Evolutionary conservation across 2,797 vertebrate genomes (phyloP), one percentile per base, ranked within the genome.

Genomic region (Nyctalus aviator): DNA sequence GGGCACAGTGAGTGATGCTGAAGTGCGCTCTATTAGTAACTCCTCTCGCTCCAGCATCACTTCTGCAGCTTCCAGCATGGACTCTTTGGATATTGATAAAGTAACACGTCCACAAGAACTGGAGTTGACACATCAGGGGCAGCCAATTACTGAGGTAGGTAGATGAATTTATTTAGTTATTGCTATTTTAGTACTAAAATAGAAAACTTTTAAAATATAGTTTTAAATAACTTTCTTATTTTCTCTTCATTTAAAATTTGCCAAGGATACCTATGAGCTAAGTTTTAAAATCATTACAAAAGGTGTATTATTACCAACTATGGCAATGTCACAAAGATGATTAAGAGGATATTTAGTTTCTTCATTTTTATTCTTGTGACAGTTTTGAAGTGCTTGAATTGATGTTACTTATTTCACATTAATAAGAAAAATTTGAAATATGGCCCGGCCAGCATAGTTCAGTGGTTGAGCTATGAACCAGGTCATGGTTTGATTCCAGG

Each of bases 21-120:
- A 99, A 57, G 98, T 97, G 11, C 99, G 97, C 48, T 99, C 99
- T 0, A 97, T 99, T 25, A 99, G 99, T 96, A 99, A 99, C 97
- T 99, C 99, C 55, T 99, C 99, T 7, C 99, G 99, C 94, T 99
- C 99, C 94, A 99, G 99, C 84, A 95, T 99, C 92, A 99, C 99
- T 73, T 99, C 99, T 0, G 99, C 99, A 32, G 99, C 99, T 55
- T 99, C 99, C 81, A 99, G 99, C 97, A 99, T 99, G 99, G 99
- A 99, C 94, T 99, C 99, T 5, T 96, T 99, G 98, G 99, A 99
- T 98, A 99, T 99, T 0, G 98, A 99, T 94, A 99, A 99, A 93
- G 99, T 99, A 79, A 98, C 98, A 0, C 98, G 98, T 94, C 98
- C 98, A 85, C 98, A 98, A 64, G 99, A 99, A 2, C 95, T 98